A percentile compares a stretch with the other conserved stretches of the same genome.
These are phyloP conservation scores for Tuta absoluta DNA, from an alignment of 2,888 invertebrate species.

Conservation along the genomic window DNA sequence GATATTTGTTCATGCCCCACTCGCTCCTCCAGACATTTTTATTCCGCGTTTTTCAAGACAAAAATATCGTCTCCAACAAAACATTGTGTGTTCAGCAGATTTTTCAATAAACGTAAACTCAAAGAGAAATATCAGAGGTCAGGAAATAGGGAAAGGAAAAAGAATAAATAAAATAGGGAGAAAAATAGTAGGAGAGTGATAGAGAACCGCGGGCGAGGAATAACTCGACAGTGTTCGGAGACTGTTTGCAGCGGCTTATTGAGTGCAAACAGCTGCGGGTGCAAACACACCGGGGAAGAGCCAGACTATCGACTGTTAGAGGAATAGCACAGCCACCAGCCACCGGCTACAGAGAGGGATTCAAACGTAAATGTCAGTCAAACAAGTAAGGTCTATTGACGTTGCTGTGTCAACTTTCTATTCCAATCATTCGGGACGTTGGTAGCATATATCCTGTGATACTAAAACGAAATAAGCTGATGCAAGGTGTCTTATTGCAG, in stretches of 20 bases:
- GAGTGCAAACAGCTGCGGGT: slow-evolving; percentile 56
- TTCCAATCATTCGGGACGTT: no score
- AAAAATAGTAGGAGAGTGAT: slow-evolving; percentile 24
- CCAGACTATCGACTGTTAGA: background rate
- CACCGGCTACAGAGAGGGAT: background rate
- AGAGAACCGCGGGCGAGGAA: slow-evolving; percentile 25
- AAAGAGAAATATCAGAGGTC: slow-evolving; percentile 22
- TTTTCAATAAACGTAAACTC: slow-evolving; percentile 15
- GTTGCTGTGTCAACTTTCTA: no score
- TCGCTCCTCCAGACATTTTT: slow-evolving; percentile 6
- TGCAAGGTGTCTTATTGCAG: no score
- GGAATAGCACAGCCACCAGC: background rate
- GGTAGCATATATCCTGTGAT: no score
- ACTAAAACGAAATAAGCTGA: no score
- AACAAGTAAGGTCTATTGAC: background rate
- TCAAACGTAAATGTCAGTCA: background rate
- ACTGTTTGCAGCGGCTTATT: slow-evolving; percentile 63
- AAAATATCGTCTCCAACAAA: background rate
- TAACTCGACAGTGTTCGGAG: slow-evolving; percentile 24
- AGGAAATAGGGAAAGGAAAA: slow-evolving; percentile 19
- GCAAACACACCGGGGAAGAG: slow-evolving; percentile 17
- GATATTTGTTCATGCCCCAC: background rate
- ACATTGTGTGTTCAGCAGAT: slow-evolving; percentile 13
- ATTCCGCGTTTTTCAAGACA: background rate
- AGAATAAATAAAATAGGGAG: slow-evolving; percentile 13